Evolutionary conservation across 2,888 invertebrate species (phyloP).

Genomic region (Incurvaria masculella): DNA sequence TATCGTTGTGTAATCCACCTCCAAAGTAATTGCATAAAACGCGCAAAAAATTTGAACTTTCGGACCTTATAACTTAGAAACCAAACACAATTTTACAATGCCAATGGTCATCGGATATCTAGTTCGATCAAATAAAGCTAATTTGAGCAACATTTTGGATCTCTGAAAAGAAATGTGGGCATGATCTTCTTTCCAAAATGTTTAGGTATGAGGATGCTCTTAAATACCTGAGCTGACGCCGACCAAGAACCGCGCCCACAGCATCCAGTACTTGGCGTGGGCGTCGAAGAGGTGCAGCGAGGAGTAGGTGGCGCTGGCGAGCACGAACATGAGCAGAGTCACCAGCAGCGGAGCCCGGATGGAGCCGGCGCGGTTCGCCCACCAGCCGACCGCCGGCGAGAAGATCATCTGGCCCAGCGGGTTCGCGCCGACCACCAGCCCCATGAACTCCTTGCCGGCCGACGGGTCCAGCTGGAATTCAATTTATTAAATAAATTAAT

Average conservation of each 20-base stretch:
- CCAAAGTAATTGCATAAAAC: no score
- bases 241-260: constrained; percentile 72
- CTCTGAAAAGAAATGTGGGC: no score
- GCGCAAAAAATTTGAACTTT: no score
- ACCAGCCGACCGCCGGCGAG: constrained; percentile 80
- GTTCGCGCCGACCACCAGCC: constrained; percentile 81
- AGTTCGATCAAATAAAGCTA: no score
- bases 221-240: constrained; percentile 75
- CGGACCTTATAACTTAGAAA: no score
- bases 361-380: constrained; percentile 73
- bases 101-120: no score
- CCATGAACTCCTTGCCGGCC: constrained; percentile 80
- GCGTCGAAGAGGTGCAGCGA: constrained; percentile 66
- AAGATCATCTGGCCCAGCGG: constrained; percentile 85
- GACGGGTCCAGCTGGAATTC: constrained; percentile 72
- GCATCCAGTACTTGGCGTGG: constrained; percentile 70
- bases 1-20: no score
- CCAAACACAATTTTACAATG: no score
- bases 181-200: no score
- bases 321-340: constrained; percentile 67
- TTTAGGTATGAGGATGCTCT: no score
- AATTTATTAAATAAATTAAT: constrained; percentile 3
- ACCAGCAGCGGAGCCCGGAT: constrained; percentile 69
- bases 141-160: no score
- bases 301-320: constrained; percentile 73